A percentile compares a stretch with the other conserved stretches of the same genome.
These are phyloP conservation scores for Prorops nasuta DNA, from an alignment of 1,140 invertebrate species.

Conservation along the genomic window DNA sequence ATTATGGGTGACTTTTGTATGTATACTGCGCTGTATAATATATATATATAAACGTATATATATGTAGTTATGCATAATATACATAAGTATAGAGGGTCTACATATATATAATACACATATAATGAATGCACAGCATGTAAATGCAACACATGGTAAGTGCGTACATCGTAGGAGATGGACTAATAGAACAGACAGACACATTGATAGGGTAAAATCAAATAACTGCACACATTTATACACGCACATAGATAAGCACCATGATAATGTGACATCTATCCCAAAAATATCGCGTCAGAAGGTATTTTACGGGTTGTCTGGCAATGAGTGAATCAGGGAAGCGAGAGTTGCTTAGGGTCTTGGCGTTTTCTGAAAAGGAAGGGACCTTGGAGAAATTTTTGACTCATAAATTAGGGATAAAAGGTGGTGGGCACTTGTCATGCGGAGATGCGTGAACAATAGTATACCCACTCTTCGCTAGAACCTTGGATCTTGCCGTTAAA, in stretches of 20 bases:
- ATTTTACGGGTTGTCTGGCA: slow-evolving; percentile 19
- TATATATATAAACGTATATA: too few species aligned
- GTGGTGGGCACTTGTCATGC: slow-evolving; percentile 30
- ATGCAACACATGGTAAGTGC: slow-evolving; percentile 1
- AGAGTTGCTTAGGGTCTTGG: too few species aligned
- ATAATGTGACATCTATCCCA: slow-evolving; percentile 46
- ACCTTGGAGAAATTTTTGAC: slow-evolving; percentile 17
- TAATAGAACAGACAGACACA: slow-evolving; percentile 11
- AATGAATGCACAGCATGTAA: slow-evolving; percentile 8
- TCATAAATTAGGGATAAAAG: slow-evolving; percentile 21
- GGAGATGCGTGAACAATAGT: slow-evolving; percentile 30
- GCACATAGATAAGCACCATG: slow-evolving; percentile 21
- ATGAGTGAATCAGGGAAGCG: neutral
- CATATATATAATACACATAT: neutral
- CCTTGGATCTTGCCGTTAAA: too few species aligned
- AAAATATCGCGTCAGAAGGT: slow-evolving; percentile 38
- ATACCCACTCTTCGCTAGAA: slow-evolving; percentile 26
- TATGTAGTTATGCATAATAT: too few species aligned
- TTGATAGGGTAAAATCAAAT: slow-evolving; percentile 15
- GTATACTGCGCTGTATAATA: too few species aligned
- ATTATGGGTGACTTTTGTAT: too few species aligned
- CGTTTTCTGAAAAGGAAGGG: too few species aligned
- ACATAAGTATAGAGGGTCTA: too few species aligned
- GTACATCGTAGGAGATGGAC: slow-evolving; percentile 21
- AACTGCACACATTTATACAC: slow-evolving; percentile 16